phyloP scores from a whole-genome alignment of 2,888 invertebrate species.

The Chymomyza fuscimana region DNA sequence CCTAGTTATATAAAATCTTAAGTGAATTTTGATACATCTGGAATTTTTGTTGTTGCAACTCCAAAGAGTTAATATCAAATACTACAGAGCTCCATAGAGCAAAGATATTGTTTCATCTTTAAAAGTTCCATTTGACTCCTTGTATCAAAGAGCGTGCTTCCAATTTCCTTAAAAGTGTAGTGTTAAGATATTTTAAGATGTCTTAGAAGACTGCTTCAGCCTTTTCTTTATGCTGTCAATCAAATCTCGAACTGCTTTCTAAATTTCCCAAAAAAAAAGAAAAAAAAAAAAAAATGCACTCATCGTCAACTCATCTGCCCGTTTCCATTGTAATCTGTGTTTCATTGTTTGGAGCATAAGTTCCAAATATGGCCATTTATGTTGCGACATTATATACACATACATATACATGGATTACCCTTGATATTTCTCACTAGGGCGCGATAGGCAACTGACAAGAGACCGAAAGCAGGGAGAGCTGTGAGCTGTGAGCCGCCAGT shows the following conservation, averaged over 20 bases:
- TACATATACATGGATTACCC: conserved; percentile 18
- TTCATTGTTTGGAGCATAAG: conserved; percentile 46
- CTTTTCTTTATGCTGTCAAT: conserved; percentile 39
- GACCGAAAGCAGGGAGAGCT: background rate
- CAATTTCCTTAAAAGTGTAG: background rate
- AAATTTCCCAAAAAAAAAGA: conserved; percentile 11
- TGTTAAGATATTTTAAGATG: background rate
- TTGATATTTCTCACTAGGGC: conserved; percentile 69
- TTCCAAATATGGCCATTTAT: background rate
- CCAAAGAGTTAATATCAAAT: too few relatives aligned
- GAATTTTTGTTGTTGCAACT: too few relatives aligned
- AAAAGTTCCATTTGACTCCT: background rate
- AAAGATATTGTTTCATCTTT: background rate
- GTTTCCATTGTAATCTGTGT: conserved; percentile 3
- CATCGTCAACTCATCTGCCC: conserved; percentile 57
- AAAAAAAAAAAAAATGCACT: conserved; percentile 45
- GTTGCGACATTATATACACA: background rate
- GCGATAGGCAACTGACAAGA: conserved; percentile 53
- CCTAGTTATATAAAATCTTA: too few relatives aligned
- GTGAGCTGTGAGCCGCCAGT: conserved; percentile 18
- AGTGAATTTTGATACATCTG: too few relatives aligned
- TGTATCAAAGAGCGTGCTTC: background rate
- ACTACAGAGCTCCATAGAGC: background rate
- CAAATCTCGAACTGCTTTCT: conserved; percentile 46
- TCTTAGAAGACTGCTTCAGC: background rate